Conservation (phyloP, 2,797 vertebrate genomes). For the Molothrus aeneus region DNA sequence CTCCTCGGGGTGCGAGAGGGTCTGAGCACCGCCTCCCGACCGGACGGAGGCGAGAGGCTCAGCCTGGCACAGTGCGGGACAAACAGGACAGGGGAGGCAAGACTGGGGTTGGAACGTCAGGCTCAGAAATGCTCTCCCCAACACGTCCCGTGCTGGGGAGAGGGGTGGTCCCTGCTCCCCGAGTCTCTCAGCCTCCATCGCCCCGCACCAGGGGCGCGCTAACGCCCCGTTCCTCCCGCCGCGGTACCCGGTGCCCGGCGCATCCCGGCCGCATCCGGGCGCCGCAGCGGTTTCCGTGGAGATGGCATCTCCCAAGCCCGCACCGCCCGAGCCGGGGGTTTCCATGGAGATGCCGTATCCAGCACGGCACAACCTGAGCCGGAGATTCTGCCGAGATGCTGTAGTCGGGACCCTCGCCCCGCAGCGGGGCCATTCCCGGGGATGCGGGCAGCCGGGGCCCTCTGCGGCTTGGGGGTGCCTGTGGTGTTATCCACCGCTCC, state of each 20-base stretch:
- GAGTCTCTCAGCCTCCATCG: accelerated
- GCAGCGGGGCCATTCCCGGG: background rate
- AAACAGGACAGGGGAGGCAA: background rate
- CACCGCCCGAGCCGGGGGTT: conserved; percentile 66
- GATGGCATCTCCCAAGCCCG: conserved; percentile 67
- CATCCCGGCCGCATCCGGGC: conserved; percentile 45
- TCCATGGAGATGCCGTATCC: conserved; percentile 70
- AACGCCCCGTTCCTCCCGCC: background rate
- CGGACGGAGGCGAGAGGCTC: accelerated
- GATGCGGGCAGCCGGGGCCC: too few species aligned
- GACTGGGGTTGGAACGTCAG: background rate
- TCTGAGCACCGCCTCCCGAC: background rate
- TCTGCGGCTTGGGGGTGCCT: accelerated
- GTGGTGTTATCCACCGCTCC: background rate
- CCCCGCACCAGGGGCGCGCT: background rate
- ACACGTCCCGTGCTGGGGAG: background rate
- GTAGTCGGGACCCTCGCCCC: conserved; percentile 26
- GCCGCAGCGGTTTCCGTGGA: conserved; percentile 61
- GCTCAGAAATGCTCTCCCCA: background rate
- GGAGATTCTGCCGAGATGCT: conserved; percentile 29
- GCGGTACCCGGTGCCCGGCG: background rate
- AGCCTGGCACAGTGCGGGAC: background rate
- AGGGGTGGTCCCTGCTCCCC: background rate
- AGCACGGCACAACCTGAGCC: conserved; percentile 59
- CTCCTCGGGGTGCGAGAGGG: background rate